Conservation (phyloP, 2,797 vertebrate species). For the Cottoperca gobio region DNA sequence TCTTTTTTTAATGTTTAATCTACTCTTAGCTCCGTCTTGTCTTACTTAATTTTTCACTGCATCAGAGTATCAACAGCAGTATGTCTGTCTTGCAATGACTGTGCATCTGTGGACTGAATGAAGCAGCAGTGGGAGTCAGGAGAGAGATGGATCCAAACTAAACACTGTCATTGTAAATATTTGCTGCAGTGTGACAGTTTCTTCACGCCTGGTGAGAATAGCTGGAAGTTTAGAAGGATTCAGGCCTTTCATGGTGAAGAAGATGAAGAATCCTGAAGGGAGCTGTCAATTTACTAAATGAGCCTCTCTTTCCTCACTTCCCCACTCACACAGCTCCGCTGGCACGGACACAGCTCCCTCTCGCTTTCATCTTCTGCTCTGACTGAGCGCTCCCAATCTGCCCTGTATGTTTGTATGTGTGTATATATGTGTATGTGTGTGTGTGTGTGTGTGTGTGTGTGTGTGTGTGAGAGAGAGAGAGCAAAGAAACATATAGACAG, state of each 20-base stretch:
- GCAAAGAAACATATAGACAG: slow-evolving; percentile 3
- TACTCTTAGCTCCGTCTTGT: slow-evolving; percentile 5
- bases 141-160: slow-evolving; percentile 44
- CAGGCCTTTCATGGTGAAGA: slow-evolving; percentile 55
- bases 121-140: slow-evolving; percentile 50
- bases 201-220: slow-evolving; percentile 54
- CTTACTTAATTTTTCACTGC: slow-evolving; percentile 25
- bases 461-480: background rate
- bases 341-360: slow-evolving; percentile 68
- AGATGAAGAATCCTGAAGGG: slow-evolving; percentile 69
- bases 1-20: background rate
- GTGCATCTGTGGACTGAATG: slow-evolving; percentile 47
- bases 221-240: slow-evolving; percentile 51
- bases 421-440: slow-evolving; percentile 10
- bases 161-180: slow-evolving; percentile 59
- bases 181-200: slow-evolving; percentile 63
- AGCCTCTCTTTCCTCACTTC: slow-evolving; percentile 75
- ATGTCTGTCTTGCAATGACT: slow-evolving; percentile 25
- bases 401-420: slow-evolving; percentile 30
- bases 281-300: slow-evolving; percentile 79
- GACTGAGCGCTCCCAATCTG: slow-evolving; percentile 57
- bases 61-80: slow-evolving; percentile 13
- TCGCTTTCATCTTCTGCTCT: slow-evolving; percentile 73
- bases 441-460: background rate
- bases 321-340: slow-evolving; percentile 63